Evolutionary conservation across 1,140 invertebrate genomes (phyloP).

Genomic region (Trissolcus basalis): DNA sequence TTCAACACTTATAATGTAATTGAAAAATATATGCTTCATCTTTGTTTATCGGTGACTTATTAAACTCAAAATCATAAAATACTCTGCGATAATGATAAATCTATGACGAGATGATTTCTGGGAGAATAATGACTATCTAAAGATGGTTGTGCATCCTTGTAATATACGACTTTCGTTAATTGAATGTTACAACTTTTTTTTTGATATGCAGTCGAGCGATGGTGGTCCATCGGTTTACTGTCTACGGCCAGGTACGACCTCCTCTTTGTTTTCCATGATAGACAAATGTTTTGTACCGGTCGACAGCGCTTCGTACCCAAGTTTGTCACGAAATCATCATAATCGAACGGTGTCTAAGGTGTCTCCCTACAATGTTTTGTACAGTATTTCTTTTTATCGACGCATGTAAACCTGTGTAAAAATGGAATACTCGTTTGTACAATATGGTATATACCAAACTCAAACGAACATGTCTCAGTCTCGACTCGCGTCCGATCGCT

Average conservation of each 20-base stretch:
- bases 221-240: not conserved
- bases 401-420: slow-evolving; percentile 34
- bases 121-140: not conserved
- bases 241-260: not conserved
- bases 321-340: not conserved
- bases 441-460: slow-evolving; percentile 17
- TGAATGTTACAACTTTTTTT: not conserved
- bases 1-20: too few species aligned
- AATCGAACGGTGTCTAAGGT: not conserved
- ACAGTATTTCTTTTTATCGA: slow-evolving; percentile 33
- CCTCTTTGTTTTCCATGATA: not conserved
- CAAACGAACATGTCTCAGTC: slow-evolving; percentile 15
- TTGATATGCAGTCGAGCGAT: slow-evolving; percentile 1
- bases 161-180: not conserved
- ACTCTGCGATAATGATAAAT: not conserved
- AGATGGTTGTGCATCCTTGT: not conserved
- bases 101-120: not conserved
- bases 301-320: not conserved
- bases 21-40: too few species aligned
- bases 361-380: slow-evolving; percentile 13
- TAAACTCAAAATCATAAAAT: too few species aligned
- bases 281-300: not conserved
- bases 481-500: slow-evolving; percentile 19
- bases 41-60: too few species aligned
- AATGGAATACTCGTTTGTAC: slow-evolving; percentile 30